A percentile compares a stretch with the other conserved stretches of the same genome.
These are phyloP conservation scores for Eudasyphora cyanicolor DNA, from an alignment of 2,888 invertebrate species.

Conservation along the genomic window DNA sequence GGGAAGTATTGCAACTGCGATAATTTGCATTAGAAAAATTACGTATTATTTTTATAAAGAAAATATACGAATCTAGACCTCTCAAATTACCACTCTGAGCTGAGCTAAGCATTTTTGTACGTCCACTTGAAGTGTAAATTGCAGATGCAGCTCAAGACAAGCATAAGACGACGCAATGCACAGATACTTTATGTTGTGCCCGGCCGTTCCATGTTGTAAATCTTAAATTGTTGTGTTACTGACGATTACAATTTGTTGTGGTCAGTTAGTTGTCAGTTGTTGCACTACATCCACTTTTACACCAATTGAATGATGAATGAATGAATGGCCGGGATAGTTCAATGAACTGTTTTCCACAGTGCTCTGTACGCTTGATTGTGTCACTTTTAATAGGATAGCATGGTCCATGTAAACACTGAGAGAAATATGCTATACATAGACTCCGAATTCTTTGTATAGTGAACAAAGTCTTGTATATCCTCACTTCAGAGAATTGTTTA, in stretches of 20 bases:
- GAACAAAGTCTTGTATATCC: too few relatives aligned
- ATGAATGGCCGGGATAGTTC: slow-evolving; percentile 34
- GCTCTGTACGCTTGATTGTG: not conserved
- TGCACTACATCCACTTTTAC: slow-evolving; percentile 56
- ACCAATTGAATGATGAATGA: slow-evolving; percentile 56
- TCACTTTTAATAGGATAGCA: not conserved
- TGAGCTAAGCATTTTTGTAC: too few relatives aligned
- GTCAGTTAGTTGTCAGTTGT: slow-evolving; percentile 43
- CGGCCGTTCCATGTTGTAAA: not conserved
- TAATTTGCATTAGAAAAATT: too few relatives aligned
- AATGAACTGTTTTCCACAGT: slow-evolving; percentile 56
- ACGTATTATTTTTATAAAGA: too few relatives aligned
- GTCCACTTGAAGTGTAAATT: slow-evolving; percentile 37
- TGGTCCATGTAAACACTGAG: not conserved
- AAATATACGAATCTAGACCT: too few relatives aligned
- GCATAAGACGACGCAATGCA: not conserved
- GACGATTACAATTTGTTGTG: slow-evolving; percentile 54
- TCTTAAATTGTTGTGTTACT: slow-evolving; percentile 34
- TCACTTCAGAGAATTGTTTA: too few relatives aligned
- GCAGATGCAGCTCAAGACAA: slow-evolving; percentile 1
- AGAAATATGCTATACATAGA: not conserved
- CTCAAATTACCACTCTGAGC: too few relatives aligned
- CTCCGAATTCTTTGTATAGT: too few relatives aligned
- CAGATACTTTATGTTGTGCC: not conserved
- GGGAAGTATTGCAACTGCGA: too few relatives aligned